Evolutionary conservation across 2,888 invertebrate genomes (phyloP), one percentile per base, ranked within the genome.

Genomic region (Kryphioiulus occultus): DNA sequence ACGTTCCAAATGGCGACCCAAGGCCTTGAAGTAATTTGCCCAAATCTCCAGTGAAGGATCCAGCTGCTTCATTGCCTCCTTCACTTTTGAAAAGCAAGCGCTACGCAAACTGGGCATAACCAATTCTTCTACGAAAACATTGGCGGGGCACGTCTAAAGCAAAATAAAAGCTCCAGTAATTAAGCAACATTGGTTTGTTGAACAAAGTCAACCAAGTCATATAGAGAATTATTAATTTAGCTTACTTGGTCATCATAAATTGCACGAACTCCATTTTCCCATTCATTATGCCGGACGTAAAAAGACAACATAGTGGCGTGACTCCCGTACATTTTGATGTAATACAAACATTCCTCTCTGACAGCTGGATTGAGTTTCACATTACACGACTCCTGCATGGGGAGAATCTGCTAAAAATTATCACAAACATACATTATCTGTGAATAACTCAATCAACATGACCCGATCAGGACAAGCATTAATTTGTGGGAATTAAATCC

Each of bases 241-340:
- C 22, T 68, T 68, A 68, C 68, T n/a, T 26, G 91, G 89, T 95
- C 95, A 32, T 95, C 94, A 22, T 95, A 92, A 87, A 95, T 94
- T 90, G 96, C 96, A 87, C 93, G 93, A 12, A 96, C 92, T 12
- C 96, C 95, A 87, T 95, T 95, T 9, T 93, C 92, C 89, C 95
- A 92, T 89, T 95, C 95, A 19, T 95, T 94, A 90, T 96, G 95
- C 88, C 94, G 94, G 90, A 96, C 93, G 89, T 95, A 95, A 91
- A 97, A 97, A 88, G 94, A 94, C 87, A 97, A 93, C 87, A 96
- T 94, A 15, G 95, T 95, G 0, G 94, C 92, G 90, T 95, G 95
- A 3, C 95, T 95, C 0, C 97, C 97, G 90, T 97, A 98, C 88
- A 94, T 95, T 3, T 94, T 93, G 3, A 98, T 92, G 92, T 98